Conservation (phyloP, 2,113 vertebrate genomes). For the Danionella cerebrum region DNA sequence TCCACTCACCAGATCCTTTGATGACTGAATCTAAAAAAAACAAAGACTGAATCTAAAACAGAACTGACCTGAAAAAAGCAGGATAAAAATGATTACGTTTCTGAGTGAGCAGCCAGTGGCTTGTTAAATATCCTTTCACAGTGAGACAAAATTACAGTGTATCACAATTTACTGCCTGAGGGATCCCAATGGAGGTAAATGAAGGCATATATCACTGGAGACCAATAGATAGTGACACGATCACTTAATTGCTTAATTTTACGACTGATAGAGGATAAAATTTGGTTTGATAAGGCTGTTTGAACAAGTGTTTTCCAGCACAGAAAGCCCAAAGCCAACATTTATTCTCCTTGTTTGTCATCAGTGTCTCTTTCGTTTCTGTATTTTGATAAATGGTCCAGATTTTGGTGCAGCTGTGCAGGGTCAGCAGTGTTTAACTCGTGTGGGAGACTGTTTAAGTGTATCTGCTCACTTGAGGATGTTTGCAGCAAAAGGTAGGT, state of each 20-base stretch:
- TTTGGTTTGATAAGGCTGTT: conserved; percentile 23
- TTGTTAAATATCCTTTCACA: conserved; percentile 29
- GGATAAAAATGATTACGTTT: conserved; percentile 12
- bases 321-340: conserved; percentile 11
- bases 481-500: conserved; percentile 39
- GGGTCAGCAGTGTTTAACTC: conserved; percentile 27
- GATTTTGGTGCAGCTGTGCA: conserved; percentile 26
- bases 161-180: conserved; percentile 15
- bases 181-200: conserved; percentile 14
- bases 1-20: conserved; percentile 9
- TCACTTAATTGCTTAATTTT: conserved; percentile 25
- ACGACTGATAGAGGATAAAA: conserved; percentile 27
- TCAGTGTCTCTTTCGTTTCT: conserved; percentile 1
- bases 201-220: conserved; percentile 22
- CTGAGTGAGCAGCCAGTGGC: conserved; percentile 15
- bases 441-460: conserved; percentile 12
- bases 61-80: conserved; percentile 25
- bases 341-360: conserved; percentile 17
- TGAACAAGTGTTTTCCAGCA: conserved; percentile 25
- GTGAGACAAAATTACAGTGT: conserved; percentile 26
- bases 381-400: conserved; percentile 13
- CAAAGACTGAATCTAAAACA: conserved; percentile 15
- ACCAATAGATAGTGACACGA: conserved; percentile 21
- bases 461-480: conserved; percentile 24
- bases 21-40: conserved; percentile 8